Evolutionary conservation across 2,113 vertebrate genomes (phyloP), one percentile per base, ranked within the genome.

Genomic region (Meleagris gallopavo): DNA sequence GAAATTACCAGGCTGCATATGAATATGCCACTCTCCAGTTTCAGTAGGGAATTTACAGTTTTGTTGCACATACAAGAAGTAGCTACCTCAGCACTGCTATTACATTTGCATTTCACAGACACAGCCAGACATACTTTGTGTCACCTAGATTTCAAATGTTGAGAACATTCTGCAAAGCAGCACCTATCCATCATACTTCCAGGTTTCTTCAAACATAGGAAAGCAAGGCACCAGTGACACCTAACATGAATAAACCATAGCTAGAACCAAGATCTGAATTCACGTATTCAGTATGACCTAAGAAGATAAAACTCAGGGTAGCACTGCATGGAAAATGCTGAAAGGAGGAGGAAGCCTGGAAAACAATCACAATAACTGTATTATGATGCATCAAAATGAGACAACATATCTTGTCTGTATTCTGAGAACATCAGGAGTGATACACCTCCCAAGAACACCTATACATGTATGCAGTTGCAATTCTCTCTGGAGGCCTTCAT

Each of bases 1-100:
- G 84, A 95, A 92, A 94, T 91, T 89, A 93, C 90, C 90, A 50
- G 78, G 89, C 79, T 83, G 52, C 83, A 91, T 86, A 83, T 0
- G 0, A 92, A 83, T 60, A 87, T 15, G 9, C n/a, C 19, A 34
- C 57, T 94, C 83, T 86, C 40, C n/a, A 18, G 58, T 75, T 86
- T 12, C 27, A 19, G 62, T 70, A 50, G 3, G 3, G 73, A 30
- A 93, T 72, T 90, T 86, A 78, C 61, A 38, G 36, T 83, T 89
- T 70, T 32, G 41, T 67, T 64, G 38, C 18, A 83, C 20, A 60
- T 10, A 60, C 10, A 85, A 77, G 70, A 71, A 41, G 50, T 30
- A 62, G 57, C 62, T 83, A 17, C 20, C 71, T 89, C 58, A 43
- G 57, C 81, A 89, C 32, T 20, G 58, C 50, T n/a, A 14, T 12